These are phyloP conservation scores for Pseudomyrmex dendroicus DNA, from an alignment of 1,140 invertebrate genomes.

Conservation along the genomic window DNA sequence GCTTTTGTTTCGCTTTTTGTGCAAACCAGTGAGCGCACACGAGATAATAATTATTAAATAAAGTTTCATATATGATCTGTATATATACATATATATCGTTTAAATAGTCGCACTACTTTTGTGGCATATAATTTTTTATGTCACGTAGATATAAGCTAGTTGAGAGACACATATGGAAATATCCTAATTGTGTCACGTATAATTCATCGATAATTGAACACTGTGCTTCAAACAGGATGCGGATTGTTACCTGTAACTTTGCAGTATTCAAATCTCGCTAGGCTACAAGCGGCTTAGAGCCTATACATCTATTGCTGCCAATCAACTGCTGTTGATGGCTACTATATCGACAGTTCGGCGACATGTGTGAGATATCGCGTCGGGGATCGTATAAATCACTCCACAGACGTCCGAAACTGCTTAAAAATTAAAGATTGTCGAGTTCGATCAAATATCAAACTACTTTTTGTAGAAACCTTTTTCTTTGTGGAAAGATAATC, in stretches of 20 bases:
- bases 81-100: neutral
- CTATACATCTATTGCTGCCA: conserved; percentile 47
- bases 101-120: neutral
- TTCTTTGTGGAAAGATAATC: neutral
- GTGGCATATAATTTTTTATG: neutral
- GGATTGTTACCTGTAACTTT: conserved; percentile 10
- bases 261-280: conserved; percentile 25
- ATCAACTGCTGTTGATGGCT: conserved; percentile 44
- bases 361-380: conserved; percentile 10
- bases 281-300: conserved; percentile 5
- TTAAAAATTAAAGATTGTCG: neutral
- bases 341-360: conserved; percentile 20
- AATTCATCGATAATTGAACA: conserved; percentile 1
- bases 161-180: neutral
- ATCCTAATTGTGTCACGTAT: neutral
- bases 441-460: neutral
- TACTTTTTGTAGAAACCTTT: too few species aligned
- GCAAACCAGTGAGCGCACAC: too few species aligned
- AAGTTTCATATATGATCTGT: too few species aligned
- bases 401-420: neutral
- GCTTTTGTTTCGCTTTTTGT: neutral
- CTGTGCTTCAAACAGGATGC: neutral
- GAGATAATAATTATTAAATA: too few species aligned
- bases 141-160: neutral
- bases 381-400: neutral